phyloP scores from a whole-genome alignment of 2,888 invertebrate species.

The Hirudinaria manillensis region DNA sequence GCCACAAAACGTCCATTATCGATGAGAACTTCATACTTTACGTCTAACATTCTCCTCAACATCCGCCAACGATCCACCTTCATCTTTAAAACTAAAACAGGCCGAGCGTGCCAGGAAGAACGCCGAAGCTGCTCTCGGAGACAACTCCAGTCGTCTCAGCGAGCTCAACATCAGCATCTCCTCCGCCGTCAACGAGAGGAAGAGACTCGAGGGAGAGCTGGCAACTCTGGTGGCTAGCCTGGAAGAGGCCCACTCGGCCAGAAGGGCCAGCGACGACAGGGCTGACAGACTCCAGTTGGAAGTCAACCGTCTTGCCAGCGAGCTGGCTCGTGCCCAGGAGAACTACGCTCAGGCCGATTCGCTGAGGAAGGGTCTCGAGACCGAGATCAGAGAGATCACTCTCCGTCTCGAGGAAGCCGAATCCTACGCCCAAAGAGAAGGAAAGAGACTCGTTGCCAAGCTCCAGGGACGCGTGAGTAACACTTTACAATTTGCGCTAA shows the following conservation, averaged over 20 bases:
- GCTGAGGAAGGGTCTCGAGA: conserved; percentile 53
- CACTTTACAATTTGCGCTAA: neutral
- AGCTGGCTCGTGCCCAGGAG: conserved; percentile 54
- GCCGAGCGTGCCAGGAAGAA: conserved; percentile 54
- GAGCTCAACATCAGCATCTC: conserved; percentile 91
- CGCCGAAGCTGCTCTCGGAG: conserved; percentile 68
- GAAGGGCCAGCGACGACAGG: conserved; percentile 43
- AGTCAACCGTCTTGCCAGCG: conserved; percentile 50
- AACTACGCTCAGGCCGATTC: conserved; percentile 56
- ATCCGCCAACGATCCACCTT: too few species aligned
- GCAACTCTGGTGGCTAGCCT: conserved; percentile 84
- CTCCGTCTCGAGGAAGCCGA: conserved; percentile 54
- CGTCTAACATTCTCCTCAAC: too few species aligned
- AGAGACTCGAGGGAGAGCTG: conserved; percentile 90
- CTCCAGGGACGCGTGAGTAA: conserved; percentile 50
- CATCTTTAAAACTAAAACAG: conserved; percentile 38
- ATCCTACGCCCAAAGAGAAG: conserved; percentile 53
- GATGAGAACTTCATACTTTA: too few species aligned
- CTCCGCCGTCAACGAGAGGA: conserved; percentile 84
- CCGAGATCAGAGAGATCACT: conserved; percentile 54
- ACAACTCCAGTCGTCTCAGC: conserved; percentile 81
- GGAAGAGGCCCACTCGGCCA: conserved; percentile 71
- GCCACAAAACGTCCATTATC: too few species aligned
- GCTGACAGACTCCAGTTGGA: conserved; percentile 45
- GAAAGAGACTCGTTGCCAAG: conserved; percentile 54